Conservation (phyloP, 1,140 invertebrate species). For the Zelostemma sp. region DNA sequence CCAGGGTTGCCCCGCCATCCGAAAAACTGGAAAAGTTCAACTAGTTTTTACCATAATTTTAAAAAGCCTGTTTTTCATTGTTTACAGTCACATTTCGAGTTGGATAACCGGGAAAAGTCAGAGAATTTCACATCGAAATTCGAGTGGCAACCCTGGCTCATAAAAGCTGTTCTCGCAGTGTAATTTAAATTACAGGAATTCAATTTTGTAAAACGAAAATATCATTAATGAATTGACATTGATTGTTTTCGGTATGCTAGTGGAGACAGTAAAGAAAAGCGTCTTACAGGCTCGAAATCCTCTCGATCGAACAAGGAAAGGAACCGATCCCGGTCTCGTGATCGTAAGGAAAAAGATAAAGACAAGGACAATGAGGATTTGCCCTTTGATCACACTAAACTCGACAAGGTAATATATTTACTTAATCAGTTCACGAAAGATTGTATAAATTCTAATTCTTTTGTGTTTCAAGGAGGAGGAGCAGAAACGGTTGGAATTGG, state of each 20-base stretch:
- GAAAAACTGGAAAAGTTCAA: too few relatives aligned
- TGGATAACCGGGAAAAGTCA: too few relatives aligned
- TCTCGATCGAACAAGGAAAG: constrained; percentile 66
- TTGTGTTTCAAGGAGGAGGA: constrained; percentile 78
- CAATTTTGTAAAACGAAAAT: not conserved
- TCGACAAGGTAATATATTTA: constrained; percentile 75
- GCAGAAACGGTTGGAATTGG: constrained; percentile 89
- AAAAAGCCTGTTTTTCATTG: too few relatives aligned
- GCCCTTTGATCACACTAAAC: constrained; percentile 79
- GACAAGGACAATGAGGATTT: constrained; percentile 69
- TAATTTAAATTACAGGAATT: not conserved
- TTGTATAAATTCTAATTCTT: constrained; percentile 10
- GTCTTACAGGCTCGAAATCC: constrained; percentile 67
- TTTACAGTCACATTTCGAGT: too few relatives aligned
- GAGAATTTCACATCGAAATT: too few relatives aligned
- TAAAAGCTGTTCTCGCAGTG: too few relatives aligned
- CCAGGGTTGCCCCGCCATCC: too few relatives aligned
- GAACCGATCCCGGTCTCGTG: constrained; percentile 65
- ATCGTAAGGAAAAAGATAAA: constrained; percentile 74
- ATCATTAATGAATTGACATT: constrained; percentile 3
- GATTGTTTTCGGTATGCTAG: constrained; percentile 54
- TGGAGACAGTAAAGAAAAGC: constrained; percentile 71
- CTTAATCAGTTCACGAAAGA: constrained; percentile 6
- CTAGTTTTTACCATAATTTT: too few relatives aligned
- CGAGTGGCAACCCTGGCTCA: too few relatives aligned